A percentile compares a stretch with the other conserved stretches of the same genome.
Conservation (phyloP, 2,797 vertebrate species). For the Poeciliopsis turneri region DNA sequence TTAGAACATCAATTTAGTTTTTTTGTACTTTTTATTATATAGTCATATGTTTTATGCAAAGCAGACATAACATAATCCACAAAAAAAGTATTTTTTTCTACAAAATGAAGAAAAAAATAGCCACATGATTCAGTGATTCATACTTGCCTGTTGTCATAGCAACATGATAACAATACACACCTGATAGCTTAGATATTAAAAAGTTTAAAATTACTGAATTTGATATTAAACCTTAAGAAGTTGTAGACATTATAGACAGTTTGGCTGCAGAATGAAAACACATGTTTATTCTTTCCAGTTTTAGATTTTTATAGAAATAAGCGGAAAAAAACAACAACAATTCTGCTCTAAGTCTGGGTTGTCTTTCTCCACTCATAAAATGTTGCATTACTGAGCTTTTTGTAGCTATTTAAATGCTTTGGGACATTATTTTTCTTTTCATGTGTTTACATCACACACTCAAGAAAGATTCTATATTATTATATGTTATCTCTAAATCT, state of each 20-base stretch:
- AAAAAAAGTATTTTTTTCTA: no score
- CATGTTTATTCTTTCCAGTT: background rate
- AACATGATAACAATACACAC: constrained; percentile 3
- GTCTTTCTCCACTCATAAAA: background rate
- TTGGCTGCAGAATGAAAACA: background rate
- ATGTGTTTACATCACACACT: background rate
- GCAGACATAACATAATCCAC: background rate
- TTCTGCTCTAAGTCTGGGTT: background rate
- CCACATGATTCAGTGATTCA: background rate
- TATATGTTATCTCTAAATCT: background rate
- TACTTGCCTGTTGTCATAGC: constrained; percentile 7
- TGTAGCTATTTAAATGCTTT: background rate
- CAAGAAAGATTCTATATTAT: background rate
- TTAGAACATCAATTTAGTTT: background rate
- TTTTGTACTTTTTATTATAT: background rate
- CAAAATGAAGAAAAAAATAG: no score
- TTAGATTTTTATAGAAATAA: background rate
- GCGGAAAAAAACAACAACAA: no score
- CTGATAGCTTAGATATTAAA: constrained; percentile 9
- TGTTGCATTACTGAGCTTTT: background rate
- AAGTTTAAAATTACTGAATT: constrained; percentile 5
- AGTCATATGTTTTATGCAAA: background rate
- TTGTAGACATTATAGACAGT: background rate
- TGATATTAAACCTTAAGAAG: constrained; percentile 1
- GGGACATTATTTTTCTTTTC: background rate